Conservation (phyloP, 2,888 invertebrate species). For the Orthosia gothica region DNA sequence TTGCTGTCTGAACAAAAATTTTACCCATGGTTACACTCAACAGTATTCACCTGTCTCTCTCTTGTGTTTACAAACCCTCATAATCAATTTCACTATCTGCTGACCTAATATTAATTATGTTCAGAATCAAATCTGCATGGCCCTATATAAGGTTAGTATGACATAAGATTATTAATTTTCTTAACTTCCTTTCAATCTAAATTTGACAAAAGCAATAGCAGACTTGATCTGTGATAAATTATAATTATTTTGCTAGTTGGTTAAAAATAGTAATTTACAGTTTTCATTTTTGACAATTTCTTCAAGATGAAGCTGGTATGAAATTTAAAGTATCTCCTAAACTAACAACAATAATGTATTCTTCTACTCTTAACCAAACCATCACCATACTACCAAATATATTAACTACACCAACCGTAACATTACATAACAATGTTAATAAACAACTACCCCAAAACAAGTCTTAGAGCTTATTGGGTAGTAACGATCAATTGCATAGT, state of each 20-base stretch:
- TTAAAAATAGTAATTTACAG: too few relatives aligned
- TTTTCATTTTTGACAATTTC: too few relatives aligned
- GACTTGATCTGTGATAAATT: too few relatives aligned
- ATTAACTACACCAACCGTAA: background rate
- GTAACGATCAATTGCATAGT: conserved; percentile 76
- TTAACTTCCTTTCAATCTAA: background rate
- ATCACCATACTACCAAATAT: background rate
- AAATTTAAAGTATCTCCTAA: background rate
- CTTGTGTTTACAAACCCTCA: too few relatives aligned
- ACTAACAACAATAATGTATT: background rate
- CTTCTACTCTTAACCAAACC: background rate
- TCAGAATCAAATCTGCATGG: background rate
- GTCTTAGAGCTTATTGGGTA: conserved; percentile 68
- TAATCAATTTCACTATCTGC: background rate
- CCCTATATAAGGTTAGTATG: too few relatives aligned
- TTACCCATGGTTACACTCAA: too few relatives aligned
- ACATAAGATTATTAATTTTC: background rate
- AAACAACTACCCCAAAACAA: conserved; percentile 53
- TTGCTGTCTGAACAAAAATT: too few relatives aligned
- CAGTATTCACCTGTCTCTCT: too few relatives aligned
- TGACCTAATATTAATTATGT: background rate
- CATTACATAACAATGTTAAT: conserved; percentile 16
- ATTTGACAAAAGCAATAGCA: background rate
- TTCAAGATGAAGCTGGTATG: background rate
- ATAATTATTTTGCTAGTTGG: too few relatives aligned